Conservation (phyloP, 37 sponge, comb jelly and placozoan species). For the Dysidea cf. avara region DNA sequence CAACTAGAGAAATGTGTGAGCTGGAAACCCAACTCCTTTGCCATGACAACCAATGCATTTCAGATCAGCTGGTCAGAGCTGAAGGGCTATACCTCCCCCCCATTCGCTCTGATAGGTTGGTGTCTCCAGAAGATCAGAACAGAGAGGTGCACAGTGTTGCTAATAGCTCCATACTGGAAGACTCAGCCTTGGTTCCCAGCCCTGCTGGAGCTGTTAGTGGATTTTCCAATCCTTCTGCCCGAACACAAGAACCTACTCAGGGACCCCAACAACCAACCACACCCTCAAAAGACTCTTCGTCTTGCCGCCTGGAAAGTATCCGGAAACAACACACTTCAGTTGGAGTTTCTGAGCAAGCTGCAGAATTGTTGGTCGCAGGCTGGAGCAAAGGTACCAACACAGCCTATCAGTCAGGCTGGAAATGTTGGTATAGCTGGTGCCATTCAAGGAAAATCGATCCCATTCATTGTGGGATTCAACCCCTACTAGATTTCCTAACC, state of each 20-base stretch:
- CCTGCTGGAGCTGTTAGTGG: too few relatives aligned
- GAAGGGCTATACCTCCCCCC: slow-evolving; percentile 4
- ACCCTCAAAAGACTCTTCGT: too few relatives aligned
- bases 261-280: neutral
- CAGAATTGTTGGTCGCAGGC: too few relatives aligned
- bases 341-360: slow-evolving; percentile 18
- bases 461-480: slow-evolving; percentile 1
- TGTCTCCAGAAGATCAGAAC: neutral
- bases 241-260: neutral
- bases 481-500: neutral
- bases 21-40: slow-evolving; percentile 16
- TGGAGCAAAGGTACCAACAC: slow-evolving; percentile 11
- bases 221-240: neutral
- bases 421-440: too few relatives aligned
- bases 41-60: slow-evolving; percentile 13
- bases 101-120: neutral
- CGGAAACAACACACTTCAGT: neutral
- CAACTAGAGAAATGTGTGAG: slow-evolving; percentile 5
- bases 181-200: neutral
- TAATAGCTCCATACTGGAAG: slow-evolving; percentile 18
- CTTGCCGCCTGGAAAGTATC: slow-evolving; percentile 22
- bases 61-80: neutral
- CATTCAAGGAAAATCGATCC: too few relatives aligned
- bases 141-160: neutral
- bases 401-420: slow-evolving; percentile 13